These are phyloP conservation scores for Chiridota heheva DNA, from an alignment of 35 echinoderm and acorn worm genomes.

Conservation along the genomic window DNA sequence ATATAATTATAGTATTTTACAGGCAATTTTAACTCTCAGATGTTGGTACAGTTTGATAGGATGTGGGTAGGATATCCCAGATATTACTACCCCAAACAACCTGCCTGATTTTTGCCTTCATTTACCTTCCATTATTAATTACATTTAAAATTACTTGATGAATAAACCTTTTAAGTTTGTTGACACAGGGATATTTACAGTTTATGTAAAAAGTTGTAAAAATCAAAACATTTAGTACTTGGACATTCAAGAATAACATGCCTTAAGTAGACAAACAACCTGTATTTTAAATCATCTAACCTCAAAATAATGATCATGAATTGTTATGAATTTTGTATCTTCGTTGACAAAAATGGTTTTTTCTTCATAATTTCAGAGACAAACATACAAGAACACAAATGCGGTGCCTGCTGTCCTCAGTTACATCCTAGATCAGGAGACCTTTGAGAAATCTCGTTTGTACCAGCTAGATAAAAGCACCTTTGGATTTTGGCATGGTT, in stretches of 20 bases:
- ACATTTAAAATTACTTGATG: no score
- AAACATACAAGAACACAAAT: conserved; percentile 72
- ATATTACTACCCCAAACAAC: no score
- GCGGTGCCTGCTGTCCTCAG: conserved; percentile 66
- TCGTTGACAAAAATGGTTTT: neutral
- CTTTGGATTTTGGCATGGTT: conserved; percentile 94
- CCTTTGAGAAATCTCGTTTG: conserved; percentile 89
- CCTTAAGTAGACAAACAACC: neutral
- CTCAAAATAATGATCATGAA: neutral
- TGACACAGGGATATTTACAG: neutral
- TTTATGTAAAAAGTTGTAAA: neutral
- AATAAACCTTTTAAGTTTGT: no score
- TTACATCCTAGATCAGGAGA: conserved; percentile 81
- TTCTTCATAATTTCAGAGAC: conserved; percentile 45
- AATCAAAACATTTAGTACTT: neutral
- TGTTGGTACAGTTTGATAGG: no score
- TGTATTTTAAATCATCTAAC: neutral
- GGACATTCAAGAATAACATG: neutral
- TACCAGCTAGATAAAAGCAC: conserved; percentile 90
- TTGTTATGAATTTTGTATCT: neutral
- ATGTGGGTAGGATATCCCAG: no score
- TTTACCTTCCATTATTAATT: no score
- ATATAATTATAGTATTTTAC: no score
- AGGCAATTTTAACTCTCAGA: no score
- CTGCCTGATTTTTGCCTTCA: no score